Conservation (phyloP, 53 echinoderm and acorn worm species). For the Actinopyga echinites region DNA sequence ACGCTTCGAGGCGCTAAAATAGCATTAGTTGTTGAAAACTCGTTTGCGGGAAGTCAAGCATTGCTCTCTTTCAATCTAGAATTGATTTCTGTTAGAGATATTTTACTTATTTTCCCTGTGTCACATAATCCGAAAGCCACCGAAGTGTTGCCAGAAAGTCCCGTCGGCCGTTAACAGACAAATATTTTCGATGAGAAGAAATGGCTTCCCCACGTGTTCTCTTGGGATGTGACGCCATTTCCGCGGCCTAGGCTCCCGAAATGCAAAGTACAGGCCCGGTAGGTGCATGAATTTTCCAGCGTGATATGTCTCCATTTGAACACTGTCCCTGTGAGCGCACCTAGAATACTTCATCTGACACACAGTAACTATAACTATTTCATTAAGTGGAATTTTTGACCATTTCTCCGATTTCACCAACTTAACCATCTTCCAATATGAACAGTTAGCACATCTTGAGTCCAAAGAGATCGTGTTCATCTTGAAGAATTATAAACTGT, state of each 20-base stretch:
- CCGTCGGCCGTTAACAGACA: conserved; percentile 33
- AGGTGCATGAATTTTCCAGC: too few species aligned
- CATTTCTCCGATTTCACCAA: too few species aligned
- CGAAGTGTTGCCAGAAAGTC: conserved; percentile 10
- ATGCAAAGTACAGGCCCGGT: too few species aligned
- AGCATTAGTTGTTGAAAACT: conserved; percentile 14
- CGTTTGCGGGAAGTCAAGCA: conserved; percentile 16
- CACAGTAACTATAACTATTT: too few species aligned
- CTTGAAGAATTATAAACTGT: too few species aligned
- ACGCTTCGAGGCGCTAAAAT: conserved; percentile 24
- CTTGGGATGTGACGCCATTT: conserved; percentile 15
- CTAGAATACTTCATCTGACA: too few species aligned
- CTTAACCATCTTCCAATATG: too few species aligned
- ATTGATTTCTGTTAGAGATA: conserved; percentile 31
- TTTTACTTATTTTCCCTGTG: background rate
- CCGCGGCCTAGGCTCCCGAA: background rate
- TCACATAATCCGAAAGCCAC: conserved; percentile 31
- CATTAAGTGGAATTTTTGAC: too few species aligned
- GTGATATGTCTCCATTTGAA: too few species aligned
- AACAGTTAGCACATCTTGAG: too few species aligned
- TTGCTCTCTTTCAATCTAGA: conserved; percentile 25
- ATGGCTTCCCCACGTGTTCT: conserved; percentile 33
- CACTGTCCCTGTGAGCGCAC: too few species aligned
- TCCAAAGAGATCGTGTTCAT: too few species aligned
- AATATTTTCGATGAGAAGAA: conserved; percentile 15